Evolutionary conservation across 2,888 invertebrate species (phyloP).

Genomic region (Troides aeacus): DNA sequence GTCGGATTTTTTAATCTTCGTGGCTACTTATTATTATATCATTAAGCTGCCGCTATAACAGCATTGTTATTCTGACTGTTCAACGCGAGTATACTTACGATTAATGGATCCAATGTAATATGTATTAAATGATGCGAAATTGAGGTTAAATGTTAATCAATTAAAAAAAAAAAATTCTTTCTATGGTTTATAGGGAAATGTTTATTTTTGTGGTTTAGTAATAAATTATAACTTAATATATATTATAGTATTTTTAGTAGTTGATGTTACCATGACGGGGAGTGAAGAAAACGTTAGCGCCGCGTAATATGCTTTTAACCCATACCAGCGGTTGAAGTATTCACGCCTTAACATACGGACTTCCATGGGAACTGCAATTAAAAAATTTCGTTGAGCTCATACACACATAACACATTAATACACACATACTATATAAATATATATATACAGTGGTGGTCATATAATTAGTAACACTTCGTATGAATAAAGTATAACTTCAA

Average conservation of each 20-base stretch:
- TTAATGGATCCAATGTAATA: too few relatives aligned
- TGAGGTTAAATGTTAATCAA: too few relatives aligned
- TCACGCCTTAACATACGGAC: slow-evolving; percentile 80
- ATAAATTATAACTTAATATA: not conserved
- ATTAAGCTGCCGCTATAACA: too few relatives aligned
- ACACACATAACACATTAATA: not conserved
- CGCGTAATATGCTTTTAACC: slow-evolving; percentile 82
- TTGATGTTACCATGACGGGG: slow-evolving; percentile 76
- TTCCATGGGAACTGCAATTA: slow-evolving; percentile 79
- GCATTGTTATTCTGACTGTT: too few relatives aligned
- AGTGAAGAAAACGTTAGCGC: slow-evolving; percentile 78
- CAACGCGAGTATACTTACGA: too few relatives aligned
- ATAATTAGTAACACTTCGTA: too few relatives aligned
- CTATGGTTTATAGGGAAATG: not conserved
- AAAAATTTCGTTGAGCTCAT: slow-evolving; percentile 2
- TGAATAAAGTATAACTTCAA: too few relatives aligned
- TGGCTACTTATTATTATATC: too few relatives aligned
- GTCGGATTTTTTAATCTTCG: too few relatives aligned
- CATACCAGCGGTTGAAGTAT: slow-evolving; percentile 85
- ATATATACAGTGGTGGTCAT: too few relatives aligned
- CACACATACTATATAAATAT: too few relatives aligned
- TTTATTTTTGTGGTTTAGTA: not conserved
- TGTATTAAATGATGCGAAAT: too few relatives aligned
- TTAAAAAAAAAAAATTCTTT: not conserved
- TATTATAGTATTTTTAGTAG: not conserved